These are phyloP conservation scores for Cetonia aurata DNA, from an alignment of 2,888 invertebrate genomes.

Conservation along the genomic window DNA sequence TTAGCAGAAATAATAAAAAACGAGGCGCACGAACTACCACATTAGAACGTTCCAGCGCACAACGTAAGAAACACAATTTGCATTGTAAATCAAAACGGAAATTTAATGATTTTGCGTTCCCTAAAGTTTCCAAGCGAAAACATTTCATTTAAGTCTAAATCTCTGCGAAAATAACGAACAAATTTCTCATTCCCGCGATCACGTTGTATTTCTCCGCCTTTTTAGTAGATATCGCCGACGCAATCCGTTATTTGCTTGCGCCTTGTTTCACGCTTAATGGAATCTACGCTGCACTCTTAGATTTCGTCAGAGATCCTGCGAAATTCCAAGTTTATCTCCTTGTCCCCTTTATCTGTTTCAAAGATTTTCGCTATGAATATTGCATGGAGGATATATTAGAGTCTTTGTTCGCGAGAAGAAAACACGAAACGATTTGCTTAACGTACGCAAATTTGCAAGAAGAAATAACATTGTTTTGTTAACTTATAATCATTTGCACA, in stretches of 20 bases:
- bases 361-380: conserved; percentile 28
- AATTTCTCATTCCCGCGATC: conserved; percentile 12
- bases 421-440: background rate
- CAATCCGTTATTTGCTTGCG: conserved; percentile 26
- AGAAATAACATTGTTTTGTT: conserved; percentile 10
- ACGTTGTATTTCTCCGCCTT: background rate
- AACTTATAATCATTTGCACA: conserved; percentile 15
- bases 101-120: conserved; percentile 32
- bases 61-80: conserved; percentile 22
- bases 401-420: background rate
- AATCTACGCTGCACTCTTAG: conserved; percentile 6
- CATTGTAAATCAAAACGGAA: conserved; percentile 33
- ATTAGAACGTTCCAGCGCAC: background rate
- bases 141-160: conserved; percentile 6
- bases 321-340: background rate
- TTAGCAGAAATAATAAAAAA: background rate
- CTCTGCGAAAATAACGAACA: conserved; percentile 25
- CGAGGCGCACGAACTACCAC: background rate
- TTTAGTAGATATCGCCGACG: background rate
- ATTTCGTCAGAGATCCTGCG: conserved; percentile 8
- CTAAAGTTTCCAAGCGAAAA: conserved; percentile 1
- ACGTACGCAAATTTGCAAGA: background rate
- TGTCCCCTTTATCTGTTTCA: conserved; percentile 8
- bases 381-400: conserved; percentile 19
- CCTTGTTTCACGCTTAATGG: conserved; percentile 11